Conservation (phyloP, 2,888 invertebrate species). For the Caenorhabditis wallacei region DNA sequence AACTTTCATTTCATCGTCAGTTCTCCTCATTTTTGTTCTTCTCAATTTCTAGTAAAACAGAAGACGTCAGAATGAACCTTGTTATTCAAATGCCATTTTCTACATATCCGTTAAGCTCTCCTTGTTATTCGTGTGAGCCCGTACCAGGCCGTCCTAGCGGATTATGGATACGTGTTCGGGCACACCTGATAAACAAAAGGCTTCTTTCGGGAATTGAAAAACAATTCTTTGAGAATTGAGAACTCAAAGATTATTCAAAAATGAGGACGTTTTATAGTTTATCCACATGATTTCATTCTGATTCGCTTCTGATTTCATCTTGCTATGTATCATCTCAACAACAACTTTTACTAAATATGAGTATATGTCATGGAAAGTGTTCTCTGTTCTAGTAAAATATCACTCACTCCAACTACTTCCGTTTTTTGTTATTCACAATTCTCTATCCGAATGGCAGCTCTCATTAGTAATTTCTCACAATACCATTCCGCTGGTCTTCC, state of each 20-base stretch:
- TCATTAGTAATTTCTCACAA: neutral
- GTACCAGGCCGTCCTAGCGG: neutral
- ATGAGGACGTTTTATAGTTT: no score
- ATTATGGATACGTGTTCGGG: neutral
- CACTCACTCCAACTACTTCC: neutral
- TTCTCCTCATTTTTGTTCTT: neutral
- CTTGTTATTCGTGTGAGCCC: neutral
- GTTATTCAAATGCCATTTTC: neutral
- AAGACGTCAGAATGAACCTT: neutral
- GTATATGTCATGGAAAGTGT: neutral
- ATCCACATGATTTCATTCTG: no score
- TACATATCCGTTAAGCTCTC: neutral
- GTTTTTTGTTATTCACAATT: conserved; percentile 10
- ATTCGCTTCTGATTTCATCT: no score
- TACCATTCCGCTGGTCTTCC: neutral
- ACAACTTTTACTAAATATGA: no score
- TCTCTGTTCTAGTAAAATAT: neutral
- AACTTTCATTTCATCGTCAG: neutral
- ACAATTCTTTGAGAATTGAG: no score
- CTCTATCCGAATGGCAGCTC: neutral
- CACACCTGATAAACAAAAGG: neutral
- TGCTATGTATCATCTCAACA: no score
- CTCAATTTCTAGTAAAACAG: neutral
- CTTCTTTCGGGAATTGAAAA: no score
- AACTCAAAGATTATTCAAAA: no score